phyloP scores from a whole-genome alignment of 2,888 invertebrate species.

The Eupithecia subumbrata region DNA sequence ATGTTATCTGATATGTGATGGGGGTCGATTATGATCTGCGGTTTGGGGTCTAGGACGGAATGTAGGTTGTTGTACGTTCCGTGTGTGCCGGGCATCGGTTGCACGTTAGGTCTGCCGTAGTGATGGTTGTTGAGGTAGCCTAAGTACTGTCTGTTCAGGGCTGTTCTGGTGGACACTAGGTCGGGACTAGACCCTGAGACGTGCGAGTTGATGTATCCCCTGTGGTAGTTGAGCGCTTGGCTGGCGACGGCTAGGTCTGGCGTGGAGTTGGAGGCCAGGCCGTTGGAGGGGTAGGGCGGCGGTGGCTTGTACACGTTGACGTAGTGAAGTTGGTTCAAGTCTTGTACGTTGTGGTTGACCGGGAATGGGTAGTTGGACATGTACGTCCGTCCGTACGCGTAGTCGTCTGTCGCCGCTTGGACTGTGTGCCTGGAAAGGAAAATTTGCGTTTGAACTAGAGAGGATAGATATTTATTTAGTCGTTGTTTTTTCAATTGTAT shows the following conservation, averaged over 20 bases:
- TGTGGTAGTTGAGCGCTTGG: constrained; percentile 76
- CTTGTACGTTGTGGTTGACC: constrained; percentile 71
- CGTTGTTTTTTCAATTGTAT: not conserved
- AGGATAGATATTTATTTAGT: too few relatives aligned
- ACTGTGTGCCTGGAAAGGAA: constrained; percentile 73
- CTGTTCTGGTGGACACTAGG: constrained; percentile 88
- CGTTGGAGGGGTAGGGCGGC: constrained; percentile 90
- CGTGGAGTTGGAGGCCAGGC: constrained; percentile 92
- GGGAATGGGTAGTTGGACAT: constrained; percentile 74
- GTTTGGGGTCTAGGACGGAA: constrained; percentile 82
- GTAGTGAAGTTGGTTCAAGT: constrained; percentile 82
- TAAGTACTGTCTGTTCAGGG: constrained; percentile 80
- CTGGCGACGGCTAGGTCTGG: constrained; percentile 92
- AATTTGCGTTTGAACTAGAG: not conserved
- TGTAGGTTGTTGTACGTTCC: constrained; percentile 90
- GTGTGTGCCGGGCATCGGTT: constrained; percentile 81
- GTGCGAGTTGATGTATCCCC: constrained; percentile 80
- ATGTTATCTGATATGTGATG: constrained; percentile 84
- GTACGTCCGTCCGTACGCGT: constrained; percentile 67
- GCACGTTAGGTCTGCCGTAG: constrained; percentile 48
- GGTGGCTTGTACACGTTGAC: constrained; percentile 91
- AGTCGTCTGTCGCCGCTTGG: constrained; percentile 64
- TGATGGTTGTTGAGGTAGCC: constrained; percentile 71
- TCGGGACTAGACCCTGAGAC: constrained; percentile 91
- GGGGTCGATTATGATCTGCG: constrained; percentile 83